A percentile compares a stretch with the other conserved stretches of the same genome.
Conservation (phyloP, 2,113 vertebrate species). For the Brachypodius melanocephalos region DNA sequence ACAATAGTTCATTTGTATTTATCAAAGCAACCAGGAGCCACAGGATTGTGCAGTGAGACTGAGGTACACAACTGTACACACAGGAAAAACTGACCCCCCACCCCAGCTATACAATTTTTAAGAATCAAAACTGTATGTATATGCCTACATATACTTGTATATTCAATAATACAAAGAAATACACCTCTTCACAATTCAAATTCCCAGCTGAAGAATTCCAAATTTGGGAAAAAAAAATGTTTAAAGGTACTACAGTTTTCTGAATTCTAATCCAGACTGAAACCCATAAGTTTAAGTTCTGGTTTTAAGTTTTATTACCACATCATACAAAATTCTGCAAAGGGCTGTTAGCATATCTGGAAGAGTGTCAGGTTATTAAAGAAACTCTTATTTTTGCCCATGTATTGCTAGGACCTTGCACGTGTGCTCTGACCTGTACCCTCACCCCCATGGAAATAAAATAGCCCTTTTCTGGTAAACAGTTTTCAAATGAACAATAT, state of each 20-base stretch:
- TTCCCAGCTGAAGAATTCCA: background rate
- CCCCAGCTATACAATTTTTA: background rate
- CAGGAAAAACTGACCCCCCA: background rate
- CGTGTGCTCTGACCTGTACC: background rate
- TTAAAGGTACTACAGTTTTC: background rate
- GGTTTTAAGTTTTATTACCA: background rate
- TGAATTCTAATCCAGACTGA: background rate
- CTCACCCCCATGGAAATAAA: background rate
- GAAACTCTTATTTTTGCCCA: background rate
- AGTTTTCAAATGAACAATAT: background rate
- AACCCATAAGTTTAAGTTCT: background rate
- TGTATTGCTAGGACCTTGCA: background rate
- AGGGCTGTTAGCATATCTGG: background rate
- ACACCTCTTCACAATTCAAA: background rate
- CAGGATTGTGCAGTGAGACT: background rate
- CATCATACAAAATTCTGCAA: background rate
- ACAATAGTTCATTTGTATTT: background rate
- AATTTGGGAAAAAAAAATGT: background rate
- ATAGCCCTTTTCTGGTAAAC: background rate
- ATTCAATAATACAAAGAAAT: background rate
- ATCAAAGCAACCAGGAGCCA: background rate
- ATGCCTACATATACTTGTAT: background rate
- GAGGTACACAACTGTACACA: background rate
- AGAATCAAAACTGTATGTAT: background rate
- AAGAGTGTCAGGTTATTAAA: background rate